Conservation (phyloP, 2,888 invertebrate genomes). For the Microctonus brassicae region DNA sequence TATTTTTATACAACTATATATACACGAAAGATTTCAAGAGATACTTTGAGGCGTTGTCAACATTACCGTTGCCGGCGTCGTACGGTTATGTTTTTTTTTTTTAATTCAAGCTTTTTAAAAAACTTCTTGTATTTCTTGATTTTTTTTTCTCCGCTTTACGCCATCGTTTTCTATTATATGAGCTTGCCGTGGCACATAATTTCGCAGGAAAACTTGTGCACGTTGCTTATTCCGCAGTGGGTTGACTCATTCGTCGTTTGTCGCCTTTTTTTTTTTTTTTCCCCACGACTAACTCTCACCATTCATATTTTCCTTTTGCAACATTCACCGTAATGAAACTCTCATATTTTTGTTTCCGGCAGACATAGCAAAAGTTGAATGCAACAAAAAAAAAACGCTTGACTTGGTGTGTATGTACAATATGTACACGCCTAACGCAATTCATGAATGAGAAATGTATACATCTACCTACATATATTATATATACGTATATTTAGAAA, state of each 20-base stretch:
- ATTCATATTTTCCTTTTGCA: background rate
- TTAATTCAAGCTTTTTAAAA: too few species aligned
- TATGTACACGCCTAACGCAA: background rate
- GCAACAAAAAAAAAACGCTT: conserved; percentile 12
- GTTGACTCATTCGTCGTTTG: conserved; percentile 16
- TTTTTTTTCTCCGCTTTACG: background rate
- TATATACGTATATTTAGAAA: too few species aligned
- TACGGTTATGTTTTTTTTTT: too few species aligned
- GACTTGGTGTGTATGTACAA: background rate
- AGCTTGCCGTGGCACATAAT: conserved; percentile 2
- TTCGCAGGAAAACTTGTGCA: conserved; percentile 1
- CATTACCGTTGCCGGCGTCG: too few species aligned
- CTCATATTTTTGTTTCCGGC: background rate
- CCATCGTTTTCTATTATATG: conserved; percentile 4
- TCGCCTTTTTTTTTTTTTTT: conserved; percentile 1
- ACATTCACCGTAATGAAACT: background rate
- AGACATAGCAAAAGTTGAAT: background rate
- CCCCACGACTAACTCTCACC: background rate
- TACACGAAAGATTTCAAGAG: too few species aligned
- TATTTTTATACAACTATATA: too few species aligned
- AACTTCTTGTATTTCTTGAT: background rate
- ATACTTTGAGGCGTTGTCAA: too few species aligned
- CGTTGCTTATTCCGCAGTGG: background rate
- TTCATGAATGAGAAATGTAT: background rate
- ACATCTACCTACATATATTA: too few species aligned